Evolutionary conservation across 2,888 invertebrate species (phyloP), one percentile per base, ranked within the genome.

Genomic region (Phyllotreta cruciferae): DNA sequence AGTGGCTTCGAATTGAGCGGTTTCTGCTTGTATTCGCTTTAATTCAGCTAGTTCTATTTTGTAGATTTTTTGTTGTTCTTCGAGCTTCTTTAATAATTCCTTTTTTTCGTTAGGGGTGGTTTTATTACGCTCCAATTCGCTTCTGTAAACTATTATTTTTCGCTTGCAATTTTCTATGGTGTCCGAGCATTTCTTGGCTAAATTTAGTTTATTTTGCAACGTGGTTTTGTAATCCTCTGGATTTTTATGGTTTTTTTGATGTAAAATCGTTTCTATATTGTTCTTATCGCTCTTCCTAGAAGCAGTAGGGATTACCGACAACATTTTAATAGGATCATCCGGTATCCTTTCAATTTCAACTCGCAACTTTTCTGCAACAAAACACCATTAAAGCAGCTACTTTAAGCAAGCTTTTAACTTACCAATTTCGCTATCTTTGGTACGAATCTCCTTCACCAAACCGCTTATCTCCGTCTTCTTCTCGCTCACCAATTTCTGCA

Each of bases 1-100:
- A n/a, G 74, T 73, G 38, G 71, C 66, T 42, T 76, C 74, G 7
- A 80, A 64, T 56, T 75, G 76, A 24, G 74, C 71, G 3, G 77
- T 76, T 69, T 80, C 78, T 9, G 66, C 73, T 64, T 79, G 77
- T n/a, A 78, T 60, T 13, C 71, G 70, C 50, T 77, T 72, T 41
- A 80, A 62, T 58, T 76, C 70, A 1, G 61, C 35, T 3, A 80
- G 62, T 3, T 74, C 71, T 38, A 72, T 73, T 62, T 73, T 71
- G 57, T 79, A 80, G 50, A 75, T 64, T 6, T 73, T 70, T 70
- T 79, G 79, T 60, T 79, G 76, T 3, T 69, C 64, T 53, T 73
- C 69, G 7, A 79, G 58, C 36, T 75, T 69, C n/a, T 57, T 60
- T 9, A 67, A 68, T 42, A 77, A 62, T 14, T 44, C 14, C 37